Evolutionary conservation across 2,888 invertebrate species (phyloP).

Genomic region (Candidula unifasciata): DNA sequence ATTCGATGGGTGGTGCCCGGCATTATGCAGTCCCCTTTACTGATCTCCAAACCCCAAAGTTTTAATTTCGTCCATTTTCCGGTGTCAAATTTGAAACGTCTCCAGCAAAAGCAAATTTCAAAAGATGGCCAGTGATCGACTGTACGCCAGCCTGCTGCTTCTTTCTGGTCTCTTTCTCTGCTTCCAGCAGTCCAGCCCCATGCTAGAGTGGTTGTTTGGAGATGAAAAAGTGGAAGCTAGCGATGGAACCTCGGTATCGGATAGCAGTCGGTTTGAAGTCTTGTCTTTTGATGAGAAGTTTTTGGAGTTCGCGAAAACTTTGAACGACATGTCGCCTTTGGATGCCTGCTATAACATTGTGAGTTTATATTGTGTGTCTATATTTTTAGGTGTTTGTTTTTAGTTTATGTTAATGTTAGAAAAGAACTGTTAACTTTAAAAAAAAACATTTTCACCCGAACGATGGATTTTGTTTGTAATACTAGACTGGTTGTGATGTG

Average conservation of each 20-base stretch:
- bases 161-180: neutral
- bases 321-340: constrained; percentile 81
- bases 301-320: constrained; percentile 82
- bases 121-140: neutral
- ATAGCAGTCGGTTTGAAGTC: constrained; percentile 79
- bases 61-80: constrained; percentile 1
- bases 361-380: constrained; percentile 28
- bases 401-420: too few species aligned
- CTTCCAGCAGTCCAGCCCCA: neutral
- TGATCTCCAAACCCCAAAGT: neutral
- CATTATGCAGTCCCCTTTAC: too few species aligned
- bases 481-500: too few species aligned
- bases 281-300: constrained; percentile 82
- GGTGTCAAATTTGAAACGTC: constrained; percentile 10
- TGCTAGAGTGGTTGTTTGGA: constrained; percentile 57
- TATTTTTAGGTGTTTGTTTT: too few species aligned
- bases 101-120: neutral
- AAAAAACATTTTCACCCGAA: too few species aligned
- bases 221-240: neutral
- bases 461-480: too few species aligned
- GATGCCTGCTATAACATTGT: constrained; percentile 84
- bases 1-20: too few species aligned
- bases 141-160: neutral
- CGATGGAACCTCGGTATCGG: neutral
- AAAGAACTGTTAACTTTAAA: too few species aligned